Evolutionary conservation across 2,888 invertebrate genomes (phyloP).

Genomic region (Matsumyia berberina): DNA sequence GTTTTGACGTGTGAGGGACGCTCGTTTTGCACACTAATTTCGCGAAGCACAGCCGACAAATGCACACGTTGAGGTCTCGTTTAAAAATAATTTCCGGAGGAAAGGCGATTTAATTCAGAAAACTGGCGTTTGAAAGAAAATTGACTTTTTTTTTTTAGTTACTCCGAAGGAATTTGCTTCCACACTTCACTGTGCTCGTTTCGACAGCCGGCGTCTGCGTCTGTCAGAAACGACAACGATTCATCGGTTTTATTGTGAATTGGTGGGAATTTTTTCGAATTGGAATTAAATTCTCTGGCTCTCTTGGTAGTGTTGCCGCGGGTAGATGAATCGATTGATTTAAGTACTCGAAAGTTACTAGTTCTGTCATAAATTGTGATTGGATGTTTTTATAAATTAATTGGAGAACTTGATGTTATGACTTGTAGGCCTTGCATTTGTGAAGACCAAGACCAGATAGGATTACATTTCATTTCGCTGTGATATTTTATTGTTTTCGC

Average conservation of each 20-base stretch:
- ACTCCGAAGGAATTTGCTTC: conserved; percentile 37
- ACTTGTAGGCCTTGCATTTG: no score
- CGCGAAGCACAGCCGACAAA: conserved; percentile 39
- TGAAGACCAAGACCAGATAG: no score
- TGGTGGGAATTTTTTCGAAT: conserved; percentile 40
- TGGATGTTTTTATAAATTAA: no score
- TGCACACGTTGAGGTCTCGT: conserved; percentile 19
- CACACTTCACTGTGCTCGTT: conserved; percentile 61
- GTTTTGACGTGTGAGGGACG: conserved; percentile 23
- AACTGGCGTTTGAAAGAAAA: conserved; percentile 11
- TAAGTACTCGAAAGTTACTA: no score
- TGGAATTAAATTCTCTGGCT: conserved; percentile 41
- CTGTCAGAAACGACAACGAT: conserved; percentile 72
- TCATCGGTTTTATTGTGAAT: conserved; percentile 71
- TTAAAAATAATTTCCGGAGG: conserved; percentile 10
- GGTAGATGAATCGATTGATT: no score
- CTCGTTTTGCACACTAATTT: conserved; percentile 33
- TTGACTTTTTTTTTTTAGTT: conserved; percentile 24
- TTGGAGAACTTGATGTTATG: no score
- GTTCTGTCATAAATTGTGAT: no score
- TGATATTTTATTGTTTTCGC: no score
- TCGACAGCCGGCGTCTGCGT: conserved; percentile 78
- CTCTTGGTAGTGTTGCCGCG: background rate
- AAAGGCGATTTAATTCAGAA: conserved; percentile 32
- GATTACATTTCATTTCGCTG: no score